A percentile compares a stretch with the other conserved stretches of the same genome.
These are phyloP conservation scores for Porites australiensis DNA, from an alignment of 64 coral and sea anemone genomes.

Conservation along the genomic window DNA sequence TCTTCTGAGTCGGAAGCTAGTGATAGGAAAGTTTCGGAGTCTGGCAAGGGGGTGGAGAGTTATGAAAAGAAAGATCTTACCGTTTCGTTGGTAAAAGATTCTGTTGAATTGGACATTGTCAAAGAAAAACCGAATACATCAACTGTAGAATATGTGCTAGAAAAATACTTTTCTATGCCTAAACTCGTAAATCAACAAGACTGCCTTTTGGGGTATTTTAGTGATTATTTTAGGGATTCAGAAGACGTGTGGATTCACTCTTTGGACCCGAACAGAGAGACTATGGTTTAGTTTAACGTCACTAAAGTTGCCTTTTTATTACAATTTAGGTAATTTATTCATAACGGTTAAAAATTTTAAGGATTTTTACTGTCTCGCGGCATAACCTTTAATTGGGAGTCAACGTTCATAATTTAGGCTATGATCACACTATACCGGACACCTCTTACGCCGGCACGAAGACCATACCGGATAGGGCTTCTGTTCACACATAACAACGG, in stretches of 20 bases:
- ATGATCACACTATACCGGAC: no score
- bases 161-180: slow-evolving; percentile 89
- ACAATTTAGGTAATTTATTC: not conserved
- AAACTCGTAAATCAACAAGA: slow-evolving; percentile 77
- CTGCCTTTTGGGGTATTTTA: slow-evolving; percentile 27
- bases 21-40: no score
- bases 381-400: no score
- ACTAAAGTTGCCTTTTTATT: slow-evolving; percentile 11
- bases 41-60: not conserved
- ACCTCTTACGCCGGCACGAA: no score
- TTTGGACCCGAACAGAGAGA: slow-evolving; percentile 42
- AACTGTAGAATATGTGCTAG: slow-evolving; percentile 63
- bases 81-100: not conserved
- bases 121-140: not conserved
- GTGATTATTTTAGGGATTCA: not conserved
- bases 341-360: not conserved
- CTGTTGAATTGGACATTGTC: not conserved
- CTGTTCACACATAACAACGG: no score
- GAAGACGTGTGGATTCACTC: slow-evolving; percentile 27
- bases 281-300: not conserved
- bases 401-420: no score
- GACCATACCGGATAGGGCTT: no score
- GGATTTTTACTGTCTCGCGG: no score
- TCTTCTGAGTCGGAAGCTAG: not conserved
- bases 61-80: slow-evolving; percentile 19